These are phyloP conservation scores for Beris chalybata DNA, from an alignment of 2,888 invertebrate genomes.

Conservation along the genomic window DNA sequence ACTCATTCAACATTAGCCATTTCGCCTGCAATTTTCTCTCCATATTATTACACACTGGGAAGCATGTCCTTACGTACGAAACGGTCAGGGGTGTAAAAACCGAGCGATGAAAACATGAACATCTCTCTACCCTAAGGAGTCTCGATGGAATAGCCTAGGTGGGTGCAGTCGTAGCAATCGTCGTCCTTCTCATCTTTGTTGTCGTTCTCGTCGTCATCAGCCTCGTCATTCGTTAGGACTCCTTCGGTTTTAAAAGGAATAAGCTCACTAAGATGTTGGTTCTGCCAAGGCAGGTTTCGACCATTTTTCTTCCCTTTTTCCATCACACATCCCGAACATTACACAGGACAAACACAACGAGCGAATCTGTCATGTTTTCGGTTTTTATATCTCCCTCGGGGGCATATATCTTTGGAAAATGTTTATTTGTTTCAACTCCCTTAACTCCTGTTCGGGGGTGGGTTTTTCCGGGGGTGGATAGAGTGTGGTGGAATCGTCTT, in stretches of 20 bases:
- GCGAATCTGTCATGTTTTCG: slow-evolving; percentile 40
- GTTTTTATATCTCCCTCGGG: slow-evolving; percentile 39
- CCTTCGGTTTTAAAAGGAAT: background rate
- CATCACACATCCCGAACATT: slow-evolving; percentile 37
- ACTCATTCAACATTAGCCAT: slow-evolving; percentile 11
- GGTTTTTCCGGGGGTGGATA: background rate
- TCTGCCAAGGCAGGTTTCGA: background rate
- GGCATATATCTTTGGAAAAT: slow-evolving; percentile 39
- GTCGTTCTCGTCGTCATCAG: background rate
- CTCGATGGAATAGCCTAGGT: background rate
- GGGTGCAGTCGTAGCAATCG: background rate
- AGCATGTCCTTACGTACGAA: background rate
- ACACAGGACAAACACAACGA: slow-evolving; percentile 38
- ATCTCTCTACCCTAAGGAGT: background rate
- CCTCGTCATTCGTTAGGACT: slow-evolving; percentile 5
- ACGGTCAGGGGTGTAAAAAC: background rate
- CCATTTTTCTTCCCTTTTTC: slow-evolving; percentile 28
- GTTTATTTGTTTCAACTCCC: slow-evolving; percentile 38
- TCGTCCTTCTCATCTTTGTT: slow-evolving; percentile 3
- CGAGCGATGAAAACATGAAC: background rate
- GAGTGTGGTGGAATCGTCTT: slow-evolving; percentile 20
- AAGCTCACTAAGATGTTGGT: background rate
- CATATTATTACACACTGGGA: too few species aligned
- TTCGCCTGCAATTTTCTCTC: background rate
- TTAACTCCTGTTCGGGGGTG: background rate